Conservation (phyloP, 2,797 vertebrate species). For the Lepus oiostolus region DNA sequence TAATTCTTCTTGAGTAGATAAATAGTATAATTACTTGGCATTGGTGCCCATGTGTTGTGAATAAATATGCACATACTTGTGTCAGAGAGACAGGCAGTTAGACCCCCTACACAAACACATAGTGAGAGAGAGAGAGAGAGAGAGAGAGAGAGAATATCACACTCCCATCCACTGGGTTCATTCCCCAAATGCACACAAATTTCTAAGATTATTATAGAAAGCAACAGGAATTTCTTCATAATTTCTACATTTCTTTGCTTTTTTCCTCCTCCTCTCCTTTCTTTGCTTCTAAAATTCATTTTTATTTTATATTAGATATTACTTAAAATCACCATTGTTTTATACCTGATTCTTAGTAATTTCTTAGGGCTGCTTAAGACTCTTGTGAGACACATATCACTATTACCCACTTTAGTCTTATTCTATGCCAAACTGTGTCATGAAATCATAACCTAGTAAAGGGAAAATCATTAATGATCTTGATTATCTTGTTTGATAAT, state of each 20-base stretch:
- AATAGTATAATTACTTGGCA: no score
- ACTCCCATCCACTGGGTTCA: no score
- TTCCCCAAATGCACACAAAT: background rate
- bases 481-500: background rate
- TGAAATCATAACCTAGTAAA: slow-evolving; percentile 29
- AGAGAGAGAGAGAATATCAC: no score
- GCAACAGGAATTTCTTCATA: background rate
- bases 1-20: no score
- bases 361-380: background rate
- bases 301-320: background rate
- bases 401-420: background rate
- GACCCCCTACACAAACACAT: no score
- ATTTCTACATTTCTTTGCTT: background rate
- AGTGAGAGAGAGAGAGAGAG: no score
- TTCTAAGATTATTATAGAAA: background rate
- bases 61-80: no score
- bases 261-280: background rate
- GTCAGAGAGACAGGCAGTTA: no score
- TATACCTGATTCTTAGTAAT: background rate
- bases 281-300: slow-evolving; percentile 12
- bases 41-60: no score
- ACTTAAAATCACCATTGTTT: background rate
- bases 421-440: background rate
- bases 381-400: background rate
- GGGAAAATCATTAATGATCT: background rate